A percentile compares a stretch with the other conserved stretches of the same genome.
phyloP scores from a whole-genome alignment of 2,113 vertebrate species.

The Sylvilagus bachmani region DNA sequence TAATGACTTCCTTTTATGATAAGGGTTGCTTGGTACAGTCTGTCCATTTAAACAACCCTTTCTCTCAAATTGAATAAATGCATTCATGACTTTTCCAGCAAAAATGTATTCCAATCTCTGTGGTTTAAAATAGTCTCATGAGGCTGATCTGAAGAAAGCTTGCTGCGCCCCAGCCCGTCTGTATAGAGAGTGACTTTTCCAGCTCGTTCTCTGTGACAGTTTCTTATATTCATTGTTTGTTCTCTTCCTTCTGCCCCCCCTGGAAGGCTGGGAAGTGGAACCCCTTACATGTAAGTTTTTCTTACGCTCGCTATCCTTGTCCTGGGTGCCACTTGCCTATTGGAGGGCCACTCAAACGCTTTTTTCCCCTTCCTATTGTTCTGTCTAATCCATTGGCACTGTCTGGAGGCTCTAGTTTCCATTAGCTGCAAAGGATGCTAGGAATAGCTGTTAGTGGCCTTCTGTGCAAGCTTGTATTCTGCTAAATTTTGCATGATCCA shows the following conservation, averaged over 20 bases:
- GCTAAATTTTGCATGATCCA: neutral
- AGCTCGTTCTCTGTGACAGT: constrained; percentile 74
- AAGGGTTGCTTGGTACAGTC: neutral
- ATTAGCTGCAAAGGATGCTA: neutral
- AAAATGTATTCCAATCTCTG: constrained; percentile 49
- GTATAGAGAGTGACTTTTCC: constrained; percentile 76
- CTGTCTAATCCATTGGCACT: constrained; percentile 6
- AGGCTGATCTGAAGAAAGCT: neutral
- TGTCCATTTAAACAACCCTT: constrained; percentile 24
- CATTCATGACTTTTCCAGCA: constrained; percentile 25
- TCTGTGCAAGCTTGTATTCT: neutral
- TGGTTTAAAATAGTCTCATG: neutral
- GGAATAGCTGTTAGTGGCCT: neutral
- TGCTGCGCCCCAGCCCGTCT: constrained; percentile 41
- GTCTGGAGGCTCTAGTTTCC: neutral
- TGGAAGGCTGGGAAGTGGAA: constrained; percentile 98
- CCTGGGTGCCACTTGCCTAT: neutral
- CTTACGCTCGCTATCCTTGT: neutral
- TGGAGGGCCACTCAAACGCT: neutral
- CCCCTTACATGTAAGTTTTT: constrained; percentile 97
- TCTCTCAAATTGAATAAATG: neutral
- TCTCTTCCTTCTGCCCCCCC: constrained; percentile 87
- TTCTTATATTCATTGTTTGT: constrained; percentile 87
- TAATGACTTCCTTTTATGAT: constrained; percentile 38
- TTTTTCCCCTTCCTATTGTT: neutral